Evolutionary conservation across 2,113 vertebrate genomes (phyloP), one percentile per base, ranked within the genome.

Genomic region (Misgurnus mizolepis): DNA sequence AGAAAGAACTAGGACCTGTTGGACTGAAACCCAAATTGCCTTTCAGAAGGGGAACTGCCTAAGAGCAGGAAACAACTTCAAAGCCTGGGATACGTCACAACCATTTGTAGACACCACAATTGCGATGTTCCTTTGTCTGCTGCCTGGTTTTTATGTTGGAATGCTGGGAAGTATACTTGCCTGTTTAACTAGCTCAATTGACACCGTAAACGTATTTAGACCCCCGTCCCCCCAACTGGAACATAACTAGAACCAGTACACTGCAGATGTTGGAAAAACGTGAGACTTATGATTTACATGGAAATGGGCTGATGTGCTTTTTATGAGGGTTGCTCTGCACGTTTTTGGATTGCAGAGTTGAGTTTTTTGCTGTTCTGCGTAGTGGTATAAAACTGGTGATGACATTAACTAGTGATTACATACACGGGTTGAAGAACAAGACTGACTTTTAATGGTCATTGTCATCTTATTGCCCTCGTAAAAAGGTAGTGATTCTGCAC

Each of bases 41-140:
- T 56, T 78, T 74, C 76, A 84, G 77, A 84, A 85, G 43, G 82
- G 76, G 73, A 88, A 81, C 75, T 82, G 86, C 80, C 86, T 84
- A 34, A 84, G 77, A 87, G 76, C 80, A 86, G 86, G 83, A 87
- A 87, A 80, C 17, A 49, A 88, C 89, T 86, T 91, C 88, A 91
- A 89, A 88, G 87, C 62, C 74, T 70, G 45, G 34, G 66, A 82
- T 83, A 81, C 76, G 79, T 87, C 71, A 85, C 84, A 87, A 86
- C 73, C 70, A 73, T 82, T 72, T 86, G 86, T 74, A 81, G 43
- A 80, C 86, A 77, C 75, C 82, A 76, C 86, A 86, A 89, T 89
- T 87, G 85, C 79, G 68, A 67, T 80, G 80, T 81, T 87, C 80
- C 83, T 86, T 86, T 88, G 86, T 85, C 82, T 72, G 84, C 85